A percentile compares a stretch with the other conserved stretches of the same genome.
These are phyloP conservation scores for Corella eumyota DNA, from an alignment of 23 tunicate species.

Conservation along the genomic window DNA sequence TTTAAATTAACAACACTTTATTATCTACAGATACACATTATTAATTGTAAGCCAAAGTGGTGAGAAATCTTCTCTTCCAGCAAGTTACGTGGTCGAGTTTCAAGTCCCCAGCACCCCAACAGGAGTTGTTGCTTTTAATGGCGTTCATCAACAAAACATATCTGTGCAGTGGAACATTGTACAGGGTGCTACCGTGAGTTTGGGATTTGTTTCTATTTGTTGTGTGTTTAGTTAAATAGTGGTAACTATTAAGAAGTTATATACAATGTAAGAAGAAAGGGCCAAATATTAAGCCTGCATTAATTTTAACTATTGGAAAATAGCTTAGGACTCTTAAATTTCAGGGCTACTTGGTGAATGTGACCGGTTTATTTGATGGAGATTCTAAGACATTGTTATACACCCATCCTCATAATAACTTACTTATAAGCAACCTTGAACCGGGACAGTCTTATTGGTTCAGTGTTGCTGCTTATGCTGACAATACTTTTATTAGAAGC, in stretches of 20 bases:
- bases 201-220: too few species aligned
- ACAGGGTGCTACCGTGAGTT: too few species aligned
- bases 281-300: too few species aligned
- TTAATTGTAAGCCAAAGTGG: slow-evolving; percentile 38
- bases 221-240: too few species aligned
- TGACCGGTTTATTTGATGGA: slow-evolving; percentile 12
- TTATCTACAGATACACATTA: slow-evolving; percentile 44
- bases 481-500: slow-evolving; percentile 3
- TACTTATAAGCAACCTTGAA: background rate
- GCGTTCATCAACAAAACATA: slow-evolving; percentile 12
- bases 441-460: slow-evolving; percentile 12
- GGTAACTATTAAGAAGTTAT: too few species aligned
- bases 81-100: slow-evolving; percentile 5
- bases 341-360: slow-evolving; percentile 28
- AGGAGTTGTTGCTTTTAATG: background rate
- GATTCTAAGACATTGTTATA: background rate
- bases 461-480: slow-evolving; percentile 14
- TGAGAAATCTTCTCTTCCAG: slow-evolving; percentile 19
- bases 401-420: background rate
- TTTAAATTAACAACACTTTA: too few species aligned
- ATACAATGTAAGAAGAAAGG: too few species aligned
- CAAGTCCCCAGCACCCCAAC: slow-evolving; percentile 30
- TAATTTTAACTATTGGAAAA: too few species aligned
- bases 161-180: slow-evolving; percentile 16
- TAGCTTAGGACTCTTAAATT: too few species aligned